Conservation (phyloP, 1,140 invertebrate species). For the Phenacoccus solenopsis region DNA sequence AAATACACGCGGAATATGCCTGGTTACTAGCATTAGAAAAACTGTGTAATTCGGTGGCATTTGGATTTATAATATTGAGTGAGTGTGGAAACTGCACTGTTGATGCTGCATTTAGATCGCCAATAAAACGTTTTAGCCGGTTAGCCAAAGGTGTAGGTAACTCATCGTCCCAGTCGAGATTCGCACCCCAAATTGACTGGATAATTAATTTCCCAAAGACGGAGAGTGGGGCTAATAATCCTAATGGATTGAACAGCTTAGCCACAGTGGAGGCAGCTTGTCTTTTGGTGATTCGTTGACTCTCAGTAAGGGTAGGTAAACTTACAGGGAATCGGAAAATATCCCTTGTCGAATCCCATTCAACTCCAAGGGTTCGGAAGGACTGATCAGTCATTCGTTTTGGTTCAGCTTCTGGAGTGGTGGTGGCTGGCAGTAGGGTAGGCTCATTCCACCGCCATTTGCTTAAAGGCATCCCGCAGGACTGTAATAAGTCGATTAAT, state of each 20-base stretch:
- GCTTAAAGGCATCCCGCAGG: constrained; percentile 26
- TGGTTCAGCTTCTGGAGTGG: too few relatives aligned
- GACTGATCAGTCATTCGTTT: not conserved
- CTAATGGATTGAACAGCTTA: constrained; percentile 35
- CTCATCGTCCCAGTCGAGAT: constrained; percentile 31
- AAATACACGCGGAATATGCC: constrained; percentile 26
- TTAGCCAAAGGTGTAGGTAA: constrained; percentile 25
- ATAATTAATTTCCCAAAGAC: constrained; percentile 33
- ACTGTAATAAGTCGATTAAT: constrained; percentile 15
- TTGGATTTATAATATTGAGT: not conserved
- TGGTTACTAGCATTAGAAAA: constrained; percentile 28
- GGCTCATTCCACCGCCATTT: constrained; percentile 26
- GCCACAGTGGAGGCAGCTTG: constrained; percentile 29
- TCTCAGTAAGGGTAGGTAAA: not conserved
- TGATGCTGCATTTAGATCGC: constrained; percentile 8
- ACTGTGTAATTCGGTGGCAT: constrained; percentile 26
- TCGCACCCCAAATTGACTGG: constrained; percentile 30
- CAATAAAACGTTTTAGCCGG: constrained; percentile 25
- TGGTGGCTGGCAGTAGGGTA: not conserved
- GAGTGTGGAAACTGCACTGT: constrained; percentile 25
- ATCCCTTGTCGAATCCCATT: not conserved
- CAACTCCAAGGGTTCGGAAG: not conserved
- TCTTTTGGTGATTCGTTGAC: constrained; percentile 28
- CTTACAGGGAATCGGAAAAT: not conserved
- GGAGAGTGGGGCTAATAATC: constrained; percentile 31